These are phyloP conservation scores for Procavia capensis DNA, from an alignment of 2,113 vertebrate genomes.

Conservation along the genomic window DNA sequence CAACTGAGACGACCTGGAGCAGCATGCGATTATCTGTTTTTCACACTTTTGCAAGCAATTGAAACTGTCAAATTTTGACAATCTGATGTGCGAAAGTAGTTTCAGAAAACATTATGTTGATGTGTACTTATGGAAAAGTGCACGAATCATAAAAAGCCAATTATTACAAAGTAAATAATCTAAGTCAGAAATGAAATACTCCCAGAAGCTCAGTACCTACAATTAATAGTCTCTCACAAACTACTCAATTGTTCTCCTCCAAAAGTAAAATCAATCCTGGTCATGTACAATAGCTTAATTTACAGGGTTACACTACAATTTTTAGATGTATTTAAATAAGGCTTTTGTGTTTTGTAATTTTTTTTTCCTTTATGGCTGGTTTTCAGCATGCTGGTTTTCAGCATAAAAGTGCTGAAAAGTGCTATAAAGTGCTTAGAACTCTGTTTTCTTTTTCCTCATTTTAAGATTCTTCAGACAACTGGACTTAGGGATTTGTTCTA, in stretches of 20 bases:
- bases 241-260: background rate
- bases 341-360: no score
- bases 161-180: background rate
- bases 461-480: background rate
- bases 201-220: background rate
- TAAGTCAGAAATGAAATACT: background rate
- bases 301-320: background rate
- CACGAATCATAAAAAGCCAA: background rate
- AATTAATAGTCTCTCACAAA: background rate
- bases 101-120: background rate
- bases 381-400: no score
- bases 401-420: no score
- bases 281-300: background rate
- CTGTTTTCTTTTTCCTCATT: background rate
- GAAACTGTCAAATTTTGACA: background rate
- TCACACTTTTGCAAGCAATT: background rate
- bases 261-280: background rate
- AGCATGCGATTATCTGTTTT: background rate
- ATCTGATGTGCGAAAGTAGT: background rate
- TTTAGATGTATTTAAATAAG: background rate
- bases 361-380: no score
- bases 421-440: no score
- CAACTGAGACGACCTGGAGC: background rate
- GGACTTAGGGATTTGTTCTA: no score
- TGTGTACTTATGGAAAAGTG: background rate